phyloP scores from a whole-genome alignment of 2,113 vertebrate species.

The Acrocephalus kingi region DNA sequence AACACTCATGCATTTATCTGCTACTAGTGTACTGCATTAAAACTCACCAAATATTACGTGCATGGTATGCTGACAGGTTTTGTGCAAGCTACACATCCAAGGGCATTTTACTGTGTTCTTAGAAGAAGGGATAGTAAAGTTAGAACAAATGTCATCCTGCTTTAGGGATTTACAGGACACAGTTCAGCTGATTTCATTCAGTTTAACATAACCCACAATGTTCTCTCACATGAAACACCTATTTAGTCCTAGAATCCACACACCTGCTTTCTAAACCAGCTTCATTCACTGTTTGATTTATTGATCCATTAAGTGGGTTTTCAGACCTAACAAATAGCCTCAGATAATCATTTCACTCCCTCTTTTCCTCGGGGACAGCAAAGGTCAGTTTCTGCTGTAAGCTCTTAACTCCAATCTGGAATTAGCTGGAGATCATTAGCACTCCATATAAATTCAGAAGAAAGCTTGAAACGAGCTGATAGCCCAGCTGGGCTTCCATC shows the following conservation, averaged over 20 bases:
- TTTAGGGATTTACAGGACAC: neutral
- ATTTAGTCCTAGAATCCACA: neutral
- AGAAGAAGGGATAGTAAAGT: neutral
- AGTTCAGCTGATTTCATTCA: constrained; percentile 6
- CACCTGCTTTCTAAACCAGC: neutral
- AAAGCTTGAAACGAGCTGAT: neutral
- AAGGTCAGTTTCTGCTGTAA: constrained; percentile 17
- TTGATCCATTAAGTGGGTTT: neutral
- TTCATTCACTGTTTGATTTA: constrained; percentile 19
- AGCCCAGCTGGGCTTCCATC: neutral
- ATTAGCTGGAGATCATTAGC: constrained; percentile 42
- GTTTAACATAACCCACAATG: neutral
- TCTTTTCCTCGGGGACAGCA: neutral
- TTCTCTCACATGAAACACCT: neutral
- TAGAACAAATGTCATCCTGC: neutral
- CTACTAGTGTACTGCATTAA: neutral
- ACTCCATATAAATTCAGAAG: constrained; percentile 6
- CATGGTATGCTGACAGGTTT: neutral
- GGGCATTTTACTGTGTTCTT: neutral
- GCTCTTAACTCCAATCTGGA: constrained; percentile 1
- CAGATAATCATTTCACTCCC: neutral
- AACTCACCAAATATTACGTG: neutral
- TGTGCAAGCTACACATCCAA: no score
- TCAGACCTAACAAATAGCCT: constrained; percentile 3
- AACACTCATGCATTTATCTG: neutral